Percentiles rank a stretch among this genome's conserved stretches.
These are phyloP conservation scores for Cynopterus brachyotis DNA, from an alignment of 2,113 vertebrate genomes.

Conservation along the genomic window DNA sequence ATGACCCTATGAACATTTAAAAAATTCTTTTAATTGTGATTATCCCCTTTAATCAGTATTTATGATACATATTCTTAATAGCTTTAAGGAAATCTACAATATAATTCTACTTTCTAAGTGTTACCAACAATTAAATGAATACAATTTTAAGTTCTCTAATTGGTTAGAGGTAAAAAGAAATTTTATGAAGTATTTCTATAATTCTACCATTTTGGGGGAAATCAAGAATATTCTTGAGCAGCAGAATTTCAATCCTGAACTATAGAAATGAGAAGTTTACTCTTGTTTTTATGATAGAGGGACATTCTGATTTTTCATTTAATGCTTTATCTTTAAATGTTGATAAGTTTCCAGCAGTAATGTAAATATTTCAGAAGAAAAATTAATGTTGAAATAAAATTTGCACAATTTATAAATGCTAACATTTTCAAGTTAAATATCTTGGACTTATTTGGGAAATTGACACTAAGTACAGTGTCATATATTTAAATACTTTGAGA, in stretches of 20 bases:
- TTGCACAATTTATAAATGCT: slow-evolving; percentile 17
- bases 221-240: background rate
- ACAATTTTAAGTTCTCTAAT: background rate
- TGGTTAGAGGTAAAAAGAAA: background rate
- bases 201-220: background rate
- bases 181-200: slow-evolving; percentile 15
- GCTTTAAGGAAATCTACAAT: background rate
- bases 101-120: background rate
- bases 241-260: slow-evolving; percentile 2
- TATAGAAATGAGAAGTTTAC: slow-evolving; percentile 3
- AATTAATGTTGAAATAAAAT: slow-evolving; percentile 43
- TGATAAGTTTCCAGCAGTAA: background rate
- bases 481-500: background rate
- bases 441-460: slow-evolving; percentile 38
- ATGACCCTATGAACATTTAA: background rate
- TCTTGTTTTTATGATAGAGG: background rate
- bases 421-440: slow-evolving; percentile 14
- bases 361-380: slow-evolving; percentile 3
- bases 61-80: background rate
- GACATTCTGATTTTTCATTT: slow-evolving; percentile 33
- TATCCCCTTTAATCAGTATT: background rate
- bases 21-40: slow-evolving; percentile 21
- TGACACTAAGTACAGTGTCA: background rate
- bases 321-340: background rate
- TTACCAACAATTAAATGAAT: slow-evolving; percentile 47